Base-by-base conservation (phyloP, 1,140 invertebrate genomes). In the Patella vulgata region DNA sequence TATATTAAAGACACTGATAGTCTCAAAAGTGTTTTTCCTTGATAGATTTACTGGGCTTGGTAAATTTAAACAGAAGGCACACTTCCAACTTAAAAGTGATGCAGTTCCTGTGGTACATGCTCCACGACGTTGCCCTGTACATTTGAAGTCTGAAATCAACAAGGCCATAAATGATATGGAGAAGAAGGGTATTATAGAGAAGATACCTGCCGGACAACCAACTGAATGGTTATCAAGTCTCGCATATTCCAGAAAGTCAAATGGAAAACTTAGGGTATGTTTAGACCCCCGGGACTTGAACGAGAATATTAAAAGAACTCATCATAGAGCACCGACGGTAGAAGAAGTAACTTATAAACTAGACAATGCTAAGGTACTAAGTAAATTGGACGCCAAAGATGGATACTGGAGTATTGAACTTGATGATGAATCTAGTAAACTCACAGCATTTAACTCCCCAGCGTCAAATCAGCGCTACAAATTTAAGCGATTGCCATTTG, bases 241-340 rank as follows among this genome's bases (percentile, higher is more conserved):
- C 0, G 63, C 68, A 1, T 36, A 67, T 17, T 57, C 63, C 0
- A 51, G 61, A 51, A 73, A 73, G 51, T 55, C 50, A 31, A 53
- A 59, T 46, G 78, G 78, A 39, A 63, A 78, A 39, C 47, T 87
- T 17, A 63, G 86, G 48, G 74, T 88, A 36, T 87, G 86, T 69
- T 58, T 88, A n/a, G 85, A 88, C 73, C 86, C 86, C 4, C 73
- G 63, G 33, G 79, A 85, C 51, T 72, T 88, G 48, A 88, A 88
- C 74, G 78, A 75, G 59, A 73, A 65, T 43, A 82, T 87, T 12
- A 81, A 79, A 66, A 59, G 83, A 19, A 56, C 63, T 48, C 63
- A 62, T 40, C 65, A 63, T 47, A 42, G 50, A 0, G 58, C 68
- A 40, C 70, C 50, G n/a, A 64, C 63, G 25, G 40, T 70, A 11